phyloP scores from a whole-genome alignment of 2,888 invertebrate species.

The Phanerotoma sp. region DNA sequence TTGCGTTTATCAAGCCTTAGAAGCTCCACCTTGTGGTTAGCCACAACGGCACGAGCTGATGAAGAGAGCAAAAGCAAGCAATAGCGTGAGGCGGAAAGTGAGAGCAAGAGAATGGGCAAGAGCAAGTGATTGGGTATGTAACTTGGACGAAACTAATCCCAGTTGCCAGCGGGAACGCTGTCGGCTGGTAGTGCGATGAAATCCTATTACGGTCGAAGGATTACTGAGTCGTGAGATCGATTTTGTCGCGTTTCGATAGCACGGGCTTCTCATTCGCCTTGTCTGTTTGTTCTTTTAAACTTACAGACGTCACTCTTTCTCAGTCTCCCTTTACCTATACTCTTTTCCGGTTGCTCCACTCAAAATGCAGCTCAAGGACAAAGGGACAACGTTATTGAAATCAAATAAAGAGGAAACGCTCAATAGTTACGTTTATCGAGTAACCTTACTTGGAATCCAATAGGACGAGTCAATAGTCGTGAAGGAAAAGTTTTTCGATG shows the following conservation, averaged over 20 bases:
- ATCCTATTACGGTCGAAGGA: slow-evolving; percentile 43
- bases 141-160: slow-evolving; percentile 32
- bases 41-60: not conserved
- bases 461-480: too few species aligned
- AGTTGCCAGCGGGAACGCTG: slow-evolving; percentile 25
- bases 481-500: too few species aligned
- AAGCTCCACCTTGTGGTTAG: slow-evolving; percentile 6
- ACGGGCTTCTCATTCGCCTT: not conserved
- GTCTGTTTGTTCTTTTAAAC: not conserved
- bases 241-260: slow-evolving; percentile 18
- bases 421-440: too few species aligned
- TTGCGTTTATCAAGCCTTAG: slow-evolving; percentile 23
- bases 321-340: too few species aligned
- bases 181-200: slow-evolving; percentile 35
- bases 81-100: not conserved
- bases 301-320: not conserved
- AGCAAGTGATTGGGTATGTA: slow-evolving; percentile 6
- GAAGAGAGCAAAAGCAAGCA: not conserved
- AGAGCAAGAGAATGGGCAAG: not conserved
- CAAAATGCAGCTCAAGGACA: not conserved
- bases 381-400: not conserved
- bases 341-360: too few species aligned
- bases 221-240: slow-evolving; percentile 34
- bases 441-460: too few species aligned
- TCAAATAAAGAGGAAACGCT: too few species aligned